Evolutionary conservation across 2,113 vertebrate species (phyloP).

Genomic region (Opisthocomus hoazin): DNA sequence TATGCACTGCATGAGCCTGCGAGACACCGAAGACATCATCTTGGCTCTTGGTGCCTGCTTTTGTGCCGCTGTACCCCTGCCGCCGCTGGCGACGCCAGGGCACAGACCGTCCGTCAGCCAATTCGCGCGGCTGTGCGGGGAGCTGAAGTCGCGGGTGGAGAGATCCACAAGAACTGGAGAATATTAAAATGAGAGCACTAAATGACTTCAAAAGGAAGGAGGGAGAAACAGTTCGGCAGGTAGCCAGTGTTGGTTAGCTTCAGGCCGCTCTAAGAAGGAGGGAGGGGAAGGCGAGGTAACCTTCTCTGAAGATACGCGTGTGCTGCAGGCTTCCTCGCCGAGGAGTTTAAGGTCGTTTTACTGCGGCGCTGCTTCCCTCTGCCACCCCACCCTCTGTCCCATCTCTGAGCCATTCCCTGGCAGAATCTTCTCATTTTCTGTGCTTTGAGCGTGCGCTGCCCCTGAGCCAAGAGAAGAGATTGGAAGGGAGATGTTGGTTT

Average conservation of each 20-base stretch:
- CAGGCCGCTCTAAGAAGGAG: neutral
- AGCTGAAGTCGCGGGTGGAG: neutral
- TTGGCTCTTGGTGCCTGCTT: neutral
- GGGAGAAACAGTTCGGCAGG: neutral
- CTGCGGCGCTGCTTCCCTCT: neutral
- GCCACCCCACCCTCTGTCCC: neutral
- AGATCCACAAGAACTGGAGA: rapidly evolving
- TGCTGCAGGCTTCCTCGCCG: neutral
- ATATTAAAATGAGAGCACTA: neutral
- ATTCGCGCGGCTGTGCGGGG: neutral
- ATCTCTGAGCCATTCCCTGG: rapidly evolving
- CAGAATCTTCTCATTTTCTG: neutral
- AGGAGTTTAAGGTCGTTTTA: neutral
- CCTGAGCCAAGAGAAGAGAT: neutral
- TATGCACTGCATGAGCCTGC: neutral
- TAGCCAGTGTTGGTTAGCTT: rapidly evolving
- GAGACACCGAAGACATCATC: neutral
- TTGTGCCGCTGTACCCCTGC: neutral
- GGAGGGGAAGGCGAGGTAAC: too few relatives aligned
- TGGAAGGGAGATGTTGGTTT: neutral
- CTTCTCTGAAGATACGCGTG: rapidly evolving
- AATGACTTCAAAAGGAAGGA: neutral
- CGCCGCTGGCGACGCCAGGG: neutral
- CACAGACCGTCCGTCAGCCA: rapidly evolving
- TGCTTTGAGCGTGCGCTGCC: neutral